Conservation (phyloP, 2,888 invertebrate species). For the Drosophila birchii region DNA sequence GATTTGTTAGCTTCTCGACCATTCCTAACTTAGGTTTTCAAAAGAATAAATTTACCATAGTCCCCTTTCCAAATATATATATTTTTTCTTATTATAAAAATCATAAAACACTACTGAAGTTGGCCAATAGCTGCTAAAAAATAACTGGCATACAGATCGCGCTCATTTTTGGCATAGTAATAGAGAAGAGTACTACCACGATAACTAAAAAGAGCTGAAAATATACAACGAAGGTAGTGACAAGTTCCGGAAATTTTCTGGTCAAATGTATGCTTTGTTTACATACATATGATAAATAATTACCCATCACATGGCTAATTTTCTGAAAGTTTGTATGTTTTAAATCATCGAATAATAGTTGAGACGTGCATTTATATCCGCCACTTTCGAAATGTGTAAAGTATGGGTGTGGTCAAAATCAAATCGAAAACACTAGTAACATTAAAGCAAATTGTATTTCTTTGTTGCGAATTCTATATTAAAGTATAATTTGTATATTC, state of each 20-base stretch:
- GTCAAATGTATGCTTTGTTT: conserved; percentile 2
- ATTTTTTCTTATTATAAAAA: neutral
- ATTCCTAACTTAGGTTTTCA: too few species aligned
- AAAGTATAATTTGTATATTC: neutral
- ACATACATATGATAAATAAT: conserved; percentile 50
- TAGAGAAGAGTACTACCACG: too few species aligned
- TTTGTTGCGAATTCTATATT: neutral
- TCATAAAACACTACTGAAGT: too few species aligned
- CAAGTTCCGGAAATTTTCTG: too few species aligned
- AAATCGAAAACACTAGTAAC: neutral
- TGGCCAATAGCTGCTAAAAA: too few species aligned
- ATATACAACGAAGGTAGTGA: too few species aligned
- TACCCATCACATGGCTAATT: neutral
- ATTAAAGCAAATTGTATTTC: neutral
- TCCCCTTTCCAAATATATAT: neutral
- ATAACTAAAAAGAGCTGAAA: too few species aligned
- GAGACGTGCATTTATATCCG: neutral
- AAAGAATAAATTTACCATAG: too few species aligned
- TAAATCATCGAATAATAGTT: neutral
- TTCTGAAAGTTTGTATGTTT: neutral
- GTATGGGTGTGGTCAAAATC: neutral
- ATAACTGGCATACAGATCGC: too few species aligned
- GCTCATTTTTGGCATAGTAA: too few species aligned
- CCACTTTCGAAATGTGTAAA: neutral
- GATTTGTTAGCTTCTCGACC: too few species aligned